Evolutionary conservation across 1,140 invertebrate genomes (phyloP).

Genomic region (Saccostrea glomerata): DNA sequence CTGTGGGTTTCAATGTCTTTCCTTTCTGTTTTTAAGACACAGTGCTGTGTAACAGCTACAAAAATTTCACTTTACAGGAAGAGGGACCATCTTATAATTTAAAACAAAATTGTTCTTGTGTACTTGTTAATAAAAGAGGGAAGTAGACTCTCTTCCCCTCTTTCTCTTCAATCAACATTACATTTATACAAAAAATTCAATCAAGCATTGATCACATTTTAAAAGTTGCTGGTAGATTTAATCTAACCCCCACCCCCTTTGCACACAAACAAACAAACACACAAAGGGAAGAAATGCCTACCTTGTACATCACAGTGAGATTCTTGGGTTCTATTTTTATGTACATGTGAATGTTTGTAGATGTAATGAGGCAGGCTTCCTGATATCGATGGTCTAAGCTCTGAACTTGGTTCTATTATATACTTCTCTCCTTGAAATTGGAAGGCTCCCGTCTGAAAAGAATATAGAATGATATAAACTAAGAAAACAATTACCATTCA

Average conservation of each 20-base stretch:
- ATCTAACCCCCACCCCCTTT: too few species aligned
- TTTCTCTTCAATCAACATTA: too few species aligned
- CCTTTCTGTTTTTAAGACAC: not conserved
- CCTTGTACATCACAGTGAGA: slow-evolving; percentile 69
- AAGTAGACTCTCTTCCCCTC: too few species aligned
- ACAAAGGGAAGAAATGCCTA: slow-evolving; percentile 45
- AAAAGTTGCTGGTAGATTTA: too few species aligned
- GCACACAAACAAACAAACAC: not conserved
- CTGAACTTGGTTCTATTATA: slow-evolving; percentile 62
- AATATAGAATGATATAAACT: not conserved
- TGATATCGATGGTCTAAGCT: slow-evolving; percentile 14
- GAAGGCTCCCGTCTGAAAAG: slow-evolving; percentile 67
- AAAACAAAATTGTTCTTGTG: too few species aligned
- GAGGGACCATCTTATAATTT: too few species aligned
- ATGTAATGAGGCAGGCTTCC: slow-evolving; percentile 64
- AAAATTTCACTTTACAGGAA: too few species aligned
- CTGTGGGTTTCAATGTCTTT: not conserved
- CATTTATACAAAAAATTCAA: too few species aligned
- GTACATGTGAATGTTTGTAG: slow-evolving; percentile 58
- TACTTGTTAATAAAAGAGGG: too few species aligned
- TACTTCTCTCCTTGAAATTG: slow-evolving; percentile 63
- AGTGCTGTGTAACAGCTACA: too few species aligned
- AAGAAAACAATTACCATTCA: too few species aligned
- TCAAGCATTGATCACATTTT: too few species aligned
- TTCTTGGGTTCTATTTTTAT: slow-evolving; percentile 57